Evolutionary conservation across 2,888 invertebrate species (phyloP), one percentile per base, ranked within the genome.

Genomic region (Chironomus riparius): DNA sequence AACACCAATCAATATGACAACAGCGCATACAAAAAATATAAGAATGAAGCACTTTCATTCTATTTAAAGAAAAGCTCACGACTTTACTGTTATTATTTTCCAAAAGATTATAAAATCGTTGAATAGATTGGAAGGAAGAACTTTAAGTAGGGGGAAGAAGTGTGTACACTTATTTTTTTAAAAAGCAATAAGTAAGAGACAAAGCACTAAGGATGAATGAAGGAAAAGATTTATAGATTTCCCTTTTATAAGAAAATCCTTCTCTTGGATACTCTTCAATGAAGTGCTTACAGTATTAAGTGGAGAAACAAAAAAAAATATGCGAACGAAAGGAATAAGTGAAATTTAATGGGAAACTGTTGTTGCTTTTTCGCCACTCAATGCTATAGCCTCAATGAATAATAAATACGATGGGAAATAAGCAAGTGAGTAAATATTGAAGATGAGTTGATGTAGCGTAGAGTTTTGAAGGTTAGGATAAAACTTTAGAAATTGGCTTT

Each of bases 301-400:
- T 56, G 18, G 18, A 56, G 15, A 5, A 56, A 18, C 18, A 56
- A 56, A 18, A 50, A 56, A 56, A 18, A 68, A n/a, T n/a, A 68
- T 13, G 13, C 22, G 50, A 48, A 48, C 48, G 71, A 18, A 50
- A 71, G 15, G 50, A 71, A 72, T 72, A 72, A 72, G 61, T 50
- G 72, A 62, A 72, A 62, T 72, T 72, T 62, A 72, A 72, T 50
- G 56, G 72, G 56, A 72, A 62, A 72, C 15, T 62, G 72, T 72
- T 72, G 72, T 72, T 72, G 24, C n/a, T n/a, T 62, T 28, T 18
- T 65, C 21, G 65, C 65, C 21, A 22, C 72, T 38, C 13, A 18
- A 62, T 56, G 56, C 18, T 56, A 18, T 56, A 48, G 48, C 15
- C 62, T 72, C 72, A 24, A 62, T 72, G 61, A 72, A 72, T 72